These are phyloP conservation scores for Melanchra persicariae DNA, from an alignment of 2,888 invertebrate genomes.

Conservation along the genomic window DNA sequence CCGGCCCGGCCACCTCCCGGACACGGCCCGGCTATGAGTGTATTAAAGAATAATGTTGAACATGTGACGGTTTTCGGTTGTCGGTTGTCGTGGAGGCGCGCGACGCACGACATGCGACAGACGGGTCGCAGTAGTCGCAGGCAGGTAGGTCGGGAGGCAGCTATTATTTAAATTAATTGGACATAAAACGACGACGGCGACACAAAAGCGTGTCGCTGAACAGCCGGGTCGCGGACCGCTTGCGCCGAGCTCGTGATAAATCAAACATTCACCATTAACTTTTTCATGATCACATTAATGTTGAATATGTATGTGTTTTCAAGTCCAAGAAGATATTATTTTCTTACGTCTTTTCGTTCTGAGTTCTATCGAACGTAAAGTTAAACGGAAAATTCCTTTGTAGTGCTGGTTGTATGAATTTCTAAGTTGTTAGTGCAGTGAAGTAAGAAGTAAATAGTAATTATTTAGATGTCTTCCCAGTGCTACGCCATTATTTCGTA, in stretches of 20 bases:
- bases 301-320: slow-evolving; percentile 59
- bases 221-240: slow-evolving; percentile 74
- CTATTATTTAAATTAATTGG: slow-evolving; percentile 90
- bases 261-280: slow-evolving; percentile 72
- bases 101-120: slow-evolving; percentile 69
- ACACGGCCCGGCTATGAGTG: too few relatives aligned
- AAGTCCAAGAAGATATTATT: slow-evolving; percentile 50
- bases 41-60: slow-evolving; percentile 42
- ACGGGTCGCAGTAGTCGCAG: slow-evolving; percentile 79
- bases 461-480: slow-evolving; percentile 24
- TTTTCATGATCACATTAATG: slow-evolving; percentile 66
- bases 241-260: slow-evolving; percentile 69
- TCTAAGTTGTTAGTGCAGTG: slow-evolving; percentile 10
- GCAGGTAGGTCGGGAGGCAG: slow-evolving; percentile 86
- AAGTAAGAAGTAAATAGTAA: slow-evolving; percentile 11
- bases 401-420: slow-evolving; percentile 11
- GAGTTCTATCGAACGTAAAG: slow-evolving; percentile 1
- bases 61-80: slow-evolving; percentile 54
- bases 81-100: slow-evolving; percentile 58
- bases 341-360: slow-evolving; percentile 41
- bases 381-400: slow-evolving; percentile 31
- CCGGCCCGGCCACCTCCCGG: too few relatives aligned
- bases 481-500: slow-evolving; percentile 26
- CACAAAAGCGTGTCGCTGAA: slow-evolving; percentile 82
- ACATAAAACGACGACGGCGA: slow-evolving; percentile 85